Percentiles rank a stretch among this genome's conserved stretches.
Evolutionary conservation across 2,888 invertebrate genomes (phyloP).

Genomic region (Agonopterix arenella): DNA sequence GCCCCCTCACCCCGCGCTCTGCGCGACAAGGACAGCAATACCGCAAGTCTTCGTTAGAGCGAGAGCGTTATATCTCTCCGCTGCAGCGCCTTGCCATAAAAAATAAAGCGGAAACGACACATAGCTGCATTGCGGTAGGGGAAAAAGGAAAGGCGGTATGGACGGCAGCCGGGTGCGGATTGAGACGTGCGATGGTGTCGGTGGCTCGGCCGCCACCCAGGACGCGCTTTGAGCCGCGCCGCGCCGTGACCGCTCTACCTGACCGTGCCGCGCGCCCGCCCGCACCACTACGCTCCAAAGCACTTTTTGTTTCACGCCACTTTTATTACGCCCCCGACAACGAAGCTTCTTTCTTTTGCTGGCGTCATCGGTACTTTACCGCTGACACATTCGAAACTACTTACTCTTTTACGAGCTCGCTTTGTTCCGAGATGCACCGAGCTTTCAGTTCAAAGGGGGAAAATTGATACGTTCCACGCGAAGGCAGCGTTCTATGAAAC

Average conservation of each 20-base stretch:
- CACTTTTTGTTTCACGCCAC: conserved; percentile 69
- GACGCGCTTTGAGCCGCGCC: conserved; percentile 57
- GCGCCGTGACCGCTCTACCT: conserved; percentile 38
- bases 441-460: conserved; percentile 51
- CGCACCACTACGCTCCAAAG: conserved; percentile 15
- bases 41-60: conserved; percentile 52
- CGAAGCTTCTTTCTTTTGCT: conserved; percentile 39
- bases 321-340: conserved; percentile 67
- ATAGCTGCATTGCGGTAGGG: conserved; percentile 75
- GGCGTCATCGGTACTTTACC: conserved; percentile 56
- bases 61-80: conserved; percentile 65
- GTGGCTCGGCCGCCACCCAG: conserved; percentile 76
- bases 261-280: conserved; percentile 32
- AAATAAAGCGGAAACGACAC: conserved; percentile 76
- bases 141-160: conserved; percentile 73
- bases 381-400: conserved; percentile 67
- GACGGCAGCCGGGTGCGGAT: conserved; percentile 72
- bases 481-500: conserved; percentile 33
- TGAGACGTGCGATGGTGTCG: conserved; percentile 76
- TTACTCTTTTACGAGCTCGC: conserved; percentile 62
- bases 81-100: conserved; percentile 68
- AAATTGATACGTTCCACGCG: conserved; percentile 55
- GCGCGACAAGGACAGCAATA: conserved; percentile 46
- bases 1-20: conserved; percentile 43
- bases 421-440: conserved; percentile 52